phyloP scores from a whole-genome alignment of 2,113 vertebrate species.

The Benitochromis conjunctus region DNA sequence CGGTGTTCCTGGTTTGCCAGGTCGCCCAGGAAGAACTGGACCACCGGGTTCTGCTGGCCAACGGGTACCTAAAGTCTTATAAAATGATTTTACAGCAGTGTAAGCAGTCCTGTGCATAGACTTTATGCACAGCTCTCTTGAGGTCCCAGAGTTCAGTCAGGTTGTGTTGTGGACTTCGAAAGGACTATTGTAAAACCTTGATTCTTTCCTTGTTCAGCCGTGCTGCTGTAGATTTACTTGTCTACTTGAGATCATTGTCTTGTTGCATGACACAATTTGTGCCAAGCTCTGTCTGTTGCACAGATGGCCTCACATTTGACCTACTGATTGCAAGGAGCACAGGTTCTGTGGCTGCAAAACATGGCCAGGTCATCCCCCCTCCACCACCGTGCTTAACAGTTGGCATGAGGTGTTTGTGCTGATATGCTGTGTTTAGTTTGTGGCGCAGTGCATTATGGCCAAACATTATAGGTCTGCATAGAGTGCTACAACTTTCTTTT shows the following conservation, averaged over 20 bases:
- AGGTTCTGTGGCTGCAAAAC: no score
- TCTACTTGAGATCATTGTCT: not conserved
- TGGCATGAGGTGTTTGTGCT: not conserved
- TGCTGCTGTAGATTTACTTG: not conserved
- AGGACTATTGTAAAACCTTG: not conserved
- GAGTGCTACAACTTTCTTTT: not conserved
- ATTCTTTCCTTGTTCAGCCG: not conserved
- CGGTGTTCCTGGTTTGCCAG: slow-evolving; percentile 84
- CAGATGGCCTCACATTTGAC: not conserved
- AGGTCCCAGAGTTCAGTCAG: not conserved
- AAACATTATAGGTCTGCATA: not conserved
- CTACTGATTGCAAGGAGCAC: not conserved
- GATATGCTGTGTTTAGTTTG: not conserved
- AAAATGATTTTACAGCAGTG: not conserved
- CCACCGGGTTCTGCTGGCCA: slow-evolving; percentile 80
- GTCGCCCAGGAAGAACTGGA: slow-evolving; percentile 80
- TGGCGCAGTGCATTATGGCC: not conserved
- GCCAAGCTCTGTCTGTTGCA: not conserved
- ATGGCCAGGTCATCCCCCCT: not conserved
- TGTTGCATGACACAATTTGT: not conserved
- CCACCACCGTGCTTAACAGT: not conserved
- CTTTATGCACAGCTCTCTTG: not conserved
- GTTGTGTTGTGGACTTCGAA: not conserved
- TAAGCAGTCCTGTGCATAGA: not conserved
- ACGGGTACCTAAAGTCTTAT: slow-evolving; percentile 64